Conservation (phyloP, 2,113 vertebrate species). For the Xiphorhynchus elegans region DNA sequence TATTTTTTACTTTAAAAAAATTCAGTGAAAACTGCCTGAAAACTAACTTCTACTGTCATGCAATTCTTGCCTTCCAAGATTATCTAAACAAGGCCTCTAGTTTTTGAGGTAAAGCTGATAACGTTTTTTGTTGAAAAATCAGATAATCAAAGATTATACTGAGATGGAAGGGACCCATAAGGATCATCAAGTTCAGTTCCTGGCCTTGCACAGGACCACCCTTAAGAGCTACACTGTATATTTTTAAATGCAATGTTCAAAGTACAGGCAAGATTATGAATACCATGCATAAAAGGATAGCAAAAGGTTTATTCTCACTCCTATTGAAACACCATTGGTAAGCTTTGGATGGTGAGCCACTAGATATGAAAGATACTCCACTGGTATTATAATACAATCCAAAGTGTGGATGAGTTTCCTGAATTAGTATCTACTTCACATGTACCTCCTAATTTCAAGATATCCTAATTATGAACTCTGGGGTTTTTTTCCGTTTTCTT, state of each 20-base stretch:
- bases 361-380: not conserved
- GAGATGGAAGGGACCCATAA: not conserved
- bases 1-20: not conserved
- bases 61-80: not conserved
- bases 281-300: not conserved
- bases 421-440: not conserved
- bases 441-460: not conserved
- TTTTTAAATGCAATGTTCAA: not conserved
- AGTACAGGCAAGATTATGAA: not conserved
- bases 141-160: not conserved
- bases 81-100: not conserved
- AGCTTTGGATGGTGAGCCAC: not conserved
- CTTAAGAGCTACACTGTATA: not conserved
- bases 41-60: not conserved
- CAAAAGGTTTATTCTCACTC: not conserved
- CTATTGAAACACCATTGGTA: not conserved
- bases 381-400: not conserved
- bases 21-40: not conserved
- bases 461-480: not conserved
- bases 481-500: not conserved
- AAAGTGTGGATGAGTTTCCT: not conserved
- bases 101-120: not conserved
- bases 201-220: not conserved
- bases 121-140: not conserved
- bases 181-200: not conserved